Conservation (phyloP, 2,797 vertebrate species). For the Limnodromus scolopaceus region DNA sequence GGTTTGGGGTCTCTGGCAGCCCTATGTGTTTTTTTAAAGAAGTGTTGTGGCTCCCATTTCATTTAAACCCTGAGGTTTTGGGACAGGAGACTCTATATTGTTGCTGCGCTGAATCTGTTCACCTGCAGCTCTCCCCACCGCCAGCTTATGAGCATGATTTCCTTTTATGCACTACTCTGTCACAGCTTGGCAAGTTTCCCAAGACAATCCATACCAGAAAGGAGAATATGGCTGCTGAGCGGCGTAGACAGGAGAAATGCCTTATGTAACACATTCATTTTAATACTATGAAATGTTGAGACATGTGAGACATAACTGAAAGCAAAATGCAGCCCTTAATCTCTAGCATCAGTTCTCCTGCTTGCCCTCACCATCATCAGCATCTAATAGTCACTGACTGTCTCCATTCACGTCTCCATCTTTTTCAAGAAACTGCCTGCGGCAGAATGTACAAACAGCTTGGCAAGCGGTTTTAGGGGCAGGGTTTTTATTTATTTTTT, state of each 20-base stretch:
- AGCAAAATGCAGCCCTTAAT: constrained; percentile 49
- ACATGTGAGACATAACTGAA: constrained; percentile 2
- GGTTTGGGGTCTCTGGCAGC: not conserved
- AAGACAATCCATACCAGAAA: constrained; percentile 51
- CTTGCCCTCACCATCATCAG: constrained; percentile 17
- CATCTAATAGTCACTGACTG: constrained; percentile 41
- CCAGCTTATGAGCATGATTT: constrained; percentile 32
- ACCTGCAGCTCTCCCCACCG: constrained; percentile 59
- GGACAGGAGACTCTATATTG: not conserved
- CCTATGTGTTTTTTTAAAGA: not conserved
- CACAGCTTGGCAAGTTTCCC: constrained; percentile 67
- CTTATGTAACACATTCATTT: constrained; percentile 47
- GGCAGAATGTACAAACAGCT: constrained; percentile 51
- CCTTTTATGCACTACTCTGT: constrained; percentile 57
- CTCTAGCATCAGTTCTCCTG: constrained; percentile 25
- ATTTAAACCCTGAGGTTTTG: not conserved
- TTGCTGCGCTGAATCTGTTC: constrained; percentile 1
- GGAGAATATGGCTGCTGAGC: constrained; percentile 53
- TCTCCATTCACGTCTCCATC: constrained; percentile 40
- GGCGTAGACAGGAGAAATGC: not conserved
- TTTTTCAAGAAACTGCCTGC: constrained; percentile 49
- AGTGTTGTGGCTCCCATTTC: not conserved
- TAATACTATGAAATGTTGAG: constrained; percentile 36
- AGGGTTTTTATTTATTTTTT: not conserved
- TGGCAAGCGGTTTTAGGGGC: constrained; percentile 13